Evolutionary conservation across 2,888 invertebrate genomes (phyloP).

Genomic region (Cataglyphis albicans): DNA sequence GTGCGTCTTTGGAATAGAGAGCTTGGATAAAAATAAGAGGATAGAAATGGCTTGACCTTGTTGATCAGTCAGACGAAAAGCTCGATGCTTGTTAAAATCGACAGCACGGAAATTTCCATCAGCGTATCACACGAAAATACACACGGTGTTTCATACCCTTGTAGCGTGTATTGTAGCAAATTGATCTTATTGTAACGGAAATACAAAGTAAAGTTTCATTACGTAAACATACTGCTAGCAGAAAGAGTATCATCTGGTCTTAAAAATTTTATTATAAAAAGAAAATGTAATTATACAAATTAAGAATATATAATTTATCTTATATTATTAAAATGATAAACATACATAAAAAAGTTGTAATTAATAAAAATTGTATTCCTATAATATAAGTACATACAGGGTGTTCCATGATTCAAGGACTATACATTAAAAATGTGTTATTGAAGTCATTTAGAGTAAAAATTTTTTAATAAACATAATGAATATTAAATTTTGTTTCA

Average conservation of each 20-base stretch:
- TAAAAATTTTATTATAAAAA: not conserved
- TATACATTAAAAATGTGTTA: no score
- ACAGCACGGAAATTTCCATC: slow-evolving; percentile 38
- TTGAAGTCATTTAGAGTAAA: no score
- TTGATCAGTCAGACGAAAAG: slow-evolving; percentile 42
- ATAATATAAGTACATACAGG: no score
- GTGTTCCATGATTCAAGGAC: no score
- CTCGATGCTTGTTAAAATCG: slow-evolving; percentile 45
- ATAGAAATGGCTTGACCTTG: slow-evolving; percentile 35
- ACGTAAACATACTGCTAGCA: not conserved
- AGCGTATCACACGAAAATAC: not conserved
- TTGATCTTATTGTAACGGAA: not conserved
- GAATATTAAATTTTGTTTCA: no score
- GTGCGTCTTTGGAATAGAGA: not conserved
- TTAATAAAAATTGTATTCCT: not conserved
- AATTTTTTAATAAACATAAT: no score
- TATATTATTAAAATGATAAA: not conserved
- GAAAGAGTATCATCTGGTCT: not conserved
- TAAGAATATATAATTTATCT: not conserved
- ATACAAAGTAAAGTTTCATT: not conserved
- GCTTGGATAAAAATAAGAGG: slow-evolving; percentile 40
- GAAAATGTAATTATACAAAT: not conserved
- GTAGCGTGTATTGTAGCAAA: not conserved
- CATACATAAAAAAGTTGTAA: not conserved
- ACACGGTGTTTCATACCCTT: slow-evolving; percentile 8